Evolutionary conservation across 2,797 vertebrate species (phyloP).

Genomic region (Phalloptychus januarius): DNA sequence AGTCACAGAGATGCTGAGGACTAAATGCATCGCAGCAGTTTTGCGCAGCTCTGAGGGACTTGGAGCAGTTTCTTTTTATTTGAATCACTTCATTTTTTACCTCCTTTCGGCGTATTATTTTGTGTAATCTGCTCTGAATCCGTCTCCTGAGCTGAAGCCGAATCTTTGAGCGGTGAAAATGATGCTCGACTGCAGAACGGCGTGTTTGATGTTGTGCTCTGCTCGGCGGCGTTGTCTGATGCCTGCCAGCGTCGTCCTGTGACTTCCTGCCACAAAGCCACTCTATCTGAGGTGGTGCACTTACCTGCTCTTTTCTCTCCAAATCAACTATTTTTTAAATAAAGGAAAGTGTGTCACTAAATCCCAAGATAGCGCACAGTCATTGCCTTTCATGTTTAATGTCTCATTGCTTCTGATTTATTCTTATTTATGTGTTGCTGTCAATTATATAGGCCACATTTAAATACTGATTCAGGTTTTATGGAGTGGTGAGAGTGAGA

Average conservation of each 20-base stretch:
- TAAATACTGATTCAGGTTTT: constrained; percentile 35
- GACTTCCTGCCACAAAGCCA: constrained; percentile 78
- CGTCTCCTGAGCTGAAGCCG: constrained; percentile 54
- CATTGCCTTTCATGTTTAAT: constrained; percentile 72
- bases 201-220: constrained; percentile 79
- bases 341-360: constrained; percentile 81
- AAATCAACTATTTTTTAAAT: constrained; percentile 86
- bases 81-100: constrained; percentile 25
- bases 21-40: constrained; percentile 50
- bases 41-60: constrained; percentile 52
- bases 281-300: constrained; percentile 74
- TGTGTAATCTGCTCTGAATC: constrained; percentile 72
- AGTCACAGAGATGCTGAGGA: constrained; percentile 35
- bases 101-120: constrained; percentile 63
- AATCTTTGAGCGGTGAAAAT: constrained; percentile 71
- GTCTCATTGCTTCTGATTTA: constrained; percentile 51
- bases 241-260: constrained; percentile 76
- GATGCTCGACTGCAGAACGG: constrained; percentile 64
- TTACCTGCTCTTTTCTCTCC: constrained; percentile 70
- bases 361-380: constrained; percentile 52
- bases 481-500: not conserved
- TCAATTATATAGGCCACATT: constrained; percentile 48
- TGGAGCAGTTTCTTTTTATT: constrained; percentile 28
- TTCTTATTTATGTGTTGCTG: constrained; percentile 47
- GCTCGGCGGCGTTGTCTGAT: constrained; percentile 69